Conservation (phyloP, 2,797 vertebrate genomes). For the Sebastes diploproa region DNA sequence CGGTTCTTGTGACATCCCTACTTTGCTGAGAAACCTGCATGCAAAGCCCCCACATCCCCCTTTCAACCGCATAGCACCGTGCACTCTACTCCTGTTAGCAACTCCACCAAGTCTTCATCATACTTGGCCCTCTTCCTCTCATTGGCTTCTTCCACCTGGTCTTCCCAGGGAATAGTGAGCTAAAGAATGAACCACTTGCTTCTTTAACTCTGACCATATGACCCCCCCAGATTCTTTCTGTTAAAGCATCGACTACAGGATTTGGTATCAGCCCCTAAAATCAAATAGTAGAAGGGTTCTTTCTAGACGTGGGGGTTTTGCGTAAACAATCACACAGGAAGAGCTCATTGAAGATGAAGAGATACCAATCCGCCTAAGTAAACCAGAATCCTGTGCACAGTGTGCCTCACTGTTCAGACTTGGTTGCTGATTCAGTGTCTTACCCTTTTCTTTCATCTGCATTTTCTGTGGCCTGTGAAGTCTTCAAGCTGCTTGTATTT, state of each 20-base stretch:
- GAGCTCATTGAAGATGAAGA: neutral
- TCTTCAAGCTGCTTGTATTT: conserved; percentile 41
- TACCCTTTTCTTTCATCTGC: conserved; percentile 44
- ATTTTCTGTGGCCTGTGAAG: conserved; percentile 22
- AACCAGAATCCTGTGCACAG: neutral
- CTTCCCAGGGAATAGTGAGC: neutral
- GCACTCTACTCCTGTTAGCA: neutral
- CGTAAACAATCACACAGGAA: neutral
- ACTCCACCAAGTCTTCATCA: neutral
- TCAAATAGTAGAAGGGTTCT: neutral
- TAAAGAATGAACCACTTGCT: neutral
- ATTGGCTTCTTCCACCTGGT: neutral
- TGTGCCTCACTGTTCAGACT: neutral
- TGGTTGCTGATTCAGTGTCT: conserved; percentile 32
- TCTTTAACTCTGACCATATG: neutral
- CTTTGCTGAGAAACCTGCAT: too few relatives aligned
- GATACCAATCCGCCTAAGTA: conserved; percentile 17
- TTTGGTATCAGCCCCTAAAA: neutral
- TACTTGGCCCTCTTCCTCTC: neutral
- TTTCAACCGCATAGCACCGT: neutral
- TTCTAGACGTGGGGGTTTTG: neutral
- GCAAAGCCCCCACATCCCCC: neutral
- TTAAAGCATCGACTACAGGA: neutral
- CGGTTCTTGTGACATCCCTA: too few relatives aligned
- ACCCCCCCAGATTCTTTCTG: neutral